A percentile compares a stretch with the other conserved stretches of the same genome.
Conservation (phyloP, 2,888 invertebrate species). For the Laspeyria flexula region DNA sequence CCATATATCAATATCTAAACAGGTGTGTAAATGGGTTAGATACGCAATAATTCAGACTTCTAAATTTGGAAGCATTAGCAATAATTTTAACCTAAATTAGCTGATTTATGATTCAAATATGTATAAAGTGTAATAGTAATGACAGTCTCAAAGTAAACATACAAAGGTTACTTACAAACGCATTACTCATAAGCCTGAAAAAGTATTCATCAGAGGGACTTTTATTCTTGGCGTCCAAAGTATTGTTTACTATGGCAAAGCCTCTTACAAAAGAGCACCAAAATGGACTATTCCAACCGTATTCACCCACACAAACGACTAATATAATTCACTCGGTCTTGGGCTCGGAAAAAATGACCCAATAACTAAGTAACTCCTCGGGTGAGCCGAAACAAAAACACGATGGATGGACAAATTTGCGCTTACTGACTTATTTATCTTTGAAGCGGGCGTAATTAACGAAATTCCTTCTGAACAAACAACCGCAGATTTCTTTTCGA, state of each 20-base stretch:
- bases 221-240: slow-evolving; percentile 50
- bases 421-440: slow-evolving; percentile 81
- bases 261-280: slow-evolving; percentile 62
- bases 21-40: not conserved
- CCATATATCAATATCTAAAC: not conserved
- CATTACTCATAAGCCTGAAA: slow-evolving; percentile 36
- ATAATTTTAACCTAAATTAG: too few relatives aligned
- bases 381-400: slow-evolving; percentile 70
- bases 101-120: slow-evolving; percentile 1
- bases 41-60: not conserved
- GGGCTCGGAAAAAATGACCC: slow-evolving; percentile 66
- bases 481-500: slow-evolving; percentile 70
- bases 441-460: slow-evolving; percentile 72
- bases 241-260: slow-evolving; percentile 62
- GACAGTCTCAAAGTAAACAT: slow-evolving; percentile 24
- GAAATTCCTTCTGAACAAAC: slow-evolving; percentile 63
- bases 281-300: slow-evolving; percentile 67
- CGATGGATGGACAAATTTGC: slow-evolving; percentile 78
- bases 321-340: slow-evolving; percentile 68
- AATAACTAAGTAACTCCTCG: slow-evolving; percentile 71
- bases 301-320: slow-evolving; percentile 71
- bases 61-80: too few relatives aligned
- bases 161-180: slow-evolving; percentile 17
- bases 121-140: slow-evolving; percentile 11
- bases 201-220: slow-evolving; percentile 47